phyloP scores from a whole-genome alignment of 2,797 vertebrate genomes.

The Gymnoscopelus microlampas region DNA sequence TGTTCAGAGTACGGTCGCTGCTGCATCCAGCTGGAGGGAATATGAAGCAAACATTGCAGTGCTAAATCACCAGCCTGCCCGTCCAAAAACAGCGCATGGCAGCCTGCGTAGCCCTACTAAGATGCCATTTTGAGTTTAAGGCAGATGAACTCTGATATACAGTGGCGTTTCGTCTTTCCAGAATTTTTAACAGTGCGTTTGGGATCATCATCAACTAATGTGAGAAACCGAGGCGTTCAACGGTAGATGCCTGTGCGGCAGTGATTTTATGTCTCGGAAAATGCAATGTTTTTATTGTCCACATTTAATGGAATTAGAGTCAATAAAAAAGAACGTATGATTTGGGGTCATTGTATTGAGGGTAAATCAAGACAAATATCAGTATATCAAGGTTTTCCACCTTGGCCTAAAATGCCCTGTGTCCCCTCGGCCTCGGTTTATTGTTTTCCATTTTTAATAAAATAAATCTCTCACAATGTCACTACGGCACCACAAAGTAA shows the following conservation, averaged over 20 bases:
- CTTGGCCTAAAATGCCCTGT: conserved; percentile 10
- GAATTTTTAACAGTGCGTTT: conserved; percentile 7
- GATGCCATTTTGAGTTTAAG: conserved; percentile 64
- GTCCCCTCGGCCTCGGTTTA: conserved; percentile 7
- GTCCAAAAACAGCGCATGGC: conserved; percentile 65
- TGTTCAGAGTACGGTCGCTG: conserved; percentile 47
- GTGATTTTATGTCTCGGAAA: conserved; percentile 16
- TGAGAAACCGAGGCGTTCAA: conserved; percentile 22
- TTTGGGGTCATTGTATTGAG: conserved; percentile 23
- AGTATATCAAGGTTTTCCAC: conserved; percentile 32
- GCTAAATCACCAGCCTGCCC: conserved; percentile 56
- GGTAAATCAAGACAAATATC: conserved; percentile 30
- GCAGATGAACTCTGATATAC: conserved; percentile 50
- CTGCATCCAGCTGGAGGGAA: conserved; percentile 65
- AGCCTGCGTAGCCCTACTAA: conserved; percentile 68
- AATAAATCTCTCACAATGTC: conserved; percentile 21
- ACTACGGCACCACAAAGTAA: conserved; percentile 29
- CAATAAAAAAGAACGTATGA: conserved; percentile 2
- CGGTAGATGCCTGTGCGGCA: conserved; percentile 12
- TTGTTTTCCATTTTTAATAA: conserved; percentile 43
- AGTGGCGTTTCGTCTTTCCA: conserved; percentile 15
- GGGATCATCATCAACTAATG: conserved; percentile 28
- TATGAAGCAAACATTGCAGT: conserved; percentile 53
- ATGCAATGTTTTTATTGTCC: conserved; percentile 2
- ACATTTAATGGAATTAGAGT: neutral